Evolutionary conservation across 2,888 invertebrate genomes (phyloP).

Genomic region (Amiota minor): DNA sequence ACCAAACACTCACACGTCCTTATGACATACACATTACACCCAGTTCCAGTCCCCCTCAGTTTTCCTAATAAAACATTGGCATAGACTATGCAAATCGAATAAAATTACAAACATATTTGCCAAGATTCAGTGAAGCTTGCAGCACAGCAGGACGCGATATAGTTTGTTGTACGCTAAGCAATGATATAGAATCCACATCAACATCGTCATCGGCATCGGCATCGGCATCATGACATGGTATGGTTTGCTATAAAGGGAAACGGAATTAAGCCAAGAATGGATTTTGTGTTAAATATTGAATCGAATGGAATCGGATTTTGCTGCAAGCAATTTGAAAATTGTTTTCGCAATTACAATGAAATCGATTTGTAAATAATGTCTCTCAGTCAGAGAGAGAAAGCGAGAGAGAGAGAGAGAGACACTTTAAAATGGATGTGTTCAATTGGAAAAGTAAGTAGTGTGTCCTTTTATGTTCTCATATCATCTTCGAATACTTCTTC

Average conservation of each 20-base stretch:
- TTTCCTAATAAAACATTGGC: too few relatives aligned
- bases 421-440: constrained; percentile 13
- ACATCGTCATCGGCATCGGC: too few relatives aligned
- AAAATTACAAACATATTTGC: constrained; percentile 17
- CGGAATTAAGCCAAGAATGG: constrained; percentile 2
- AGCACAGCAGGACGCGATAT: too few relatives aligned
- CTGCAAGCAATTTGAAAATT: constrained; percentile 63
- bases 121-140: neutral
- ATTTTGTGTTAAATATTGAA: constrained; percentile 35
- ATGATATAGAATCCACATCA: too few relatives aligned
- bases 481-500: neutral
- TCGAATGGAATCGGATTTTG: constrained; percentile 50
- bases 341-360: constrained; percentile 61
- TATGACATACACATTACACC: neutral
- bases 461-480: neutral
- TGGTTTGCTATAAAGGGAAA: too few relatives aligned
- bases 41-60: neutral
- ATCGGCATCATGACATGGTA: too few relatives aligned
- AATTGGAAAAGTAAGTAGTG: constrained; percentile 2
- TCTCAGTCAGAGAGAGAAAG: constrained; percentile 27
- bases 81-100: constrained; percentile 12
- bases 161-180: neutral
- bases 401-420: constrained; percentile 18
- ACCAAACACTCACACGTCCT: neutral
- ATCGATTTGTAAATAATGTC: constrained; percentile 58